Conservation (phyloP, 2,113 vertebrate species). For the Prunella fulvescens region DNA sequence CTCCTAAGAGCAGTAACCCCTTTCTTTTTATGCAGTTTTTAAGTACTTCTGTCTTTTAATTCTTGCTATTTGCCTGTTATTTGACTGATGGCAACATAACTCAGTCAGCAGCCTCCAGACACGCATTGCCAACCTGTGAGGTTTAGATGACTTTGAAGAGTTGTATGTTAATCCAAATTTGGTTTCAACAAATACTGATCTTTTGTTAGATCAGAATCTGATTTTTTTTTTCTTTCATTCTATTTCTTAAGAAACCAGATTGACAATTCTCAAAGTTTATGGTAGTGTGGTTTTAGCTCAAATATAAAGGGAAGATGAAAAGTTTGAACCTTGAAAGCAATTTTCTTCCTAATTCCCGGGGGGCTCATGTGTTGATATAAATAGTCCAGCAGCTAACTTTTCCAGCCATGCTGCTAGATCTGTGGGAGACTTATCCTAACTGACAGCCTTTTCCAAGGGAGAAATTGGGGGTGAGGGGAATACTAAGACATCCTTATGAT, state of each 20-base stretch:
- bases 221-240: background rate
- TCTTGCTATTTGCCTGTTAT: background rate
- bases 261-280: background rate
- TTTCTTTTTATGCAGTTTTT: background rate
- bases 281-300: background rate
- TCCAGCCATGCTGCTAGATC: background rate
- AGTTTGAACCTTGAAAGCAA: background rate
- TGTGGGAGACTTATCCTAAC: background rate
- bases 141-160: background rate
- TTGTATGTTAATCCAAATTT: background rate
- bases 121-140: accelerated
- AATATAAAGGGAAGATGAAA: background rate
- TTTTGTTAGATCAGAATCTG: background rate
- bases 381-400: background rate
- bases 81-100: background rate
- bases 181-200: background rate
- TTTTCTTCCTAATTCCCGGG: background rate
- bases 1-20: background rate
- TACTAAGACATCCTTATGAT: background rate
- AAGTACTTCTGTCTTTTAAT: background rate
- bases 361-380: background rate
- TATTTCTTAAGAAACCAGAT: background rate
- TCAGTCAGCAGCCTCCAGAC: background rate
- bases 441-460: background rate
- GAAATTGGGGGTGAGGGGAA: accelerated